These are phyloP conservation scores for Periophthalmus modestus DNA, from an alignment of 2,113 vertebrate species.

Conservation along the genomic window DNA sequence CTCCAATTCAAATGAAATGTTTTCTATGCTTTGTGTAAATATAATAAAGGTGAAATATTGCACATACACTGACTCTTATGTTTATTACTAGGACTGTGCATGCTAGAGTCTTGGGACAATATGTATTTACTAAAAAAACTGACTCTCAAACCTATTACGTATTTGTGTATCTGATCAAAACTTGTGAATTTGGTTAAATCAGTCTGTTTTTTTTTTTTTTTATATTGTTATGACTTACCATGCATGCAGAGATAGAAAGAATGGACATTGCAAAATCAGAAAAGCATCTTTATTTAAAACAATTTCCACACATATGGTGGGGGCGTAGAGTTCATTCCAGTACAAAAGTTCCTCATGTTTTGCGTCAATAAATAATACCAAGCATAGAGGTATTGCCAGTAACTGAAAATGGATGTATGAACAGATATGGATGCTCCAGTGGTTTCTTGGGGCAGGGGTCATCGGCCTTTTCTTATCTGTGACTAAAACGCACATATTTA, in stretches of 20 bases:
- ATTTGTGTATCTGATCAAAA: no score
- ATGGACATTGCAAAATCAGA: not conserved
- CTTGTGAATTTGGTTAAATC: no score
- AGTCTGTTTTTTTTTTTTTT: no score
- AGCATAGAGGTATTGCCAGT: no score
- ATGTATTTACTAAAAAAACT: no score
- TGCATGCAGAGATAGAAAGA: not conserved
- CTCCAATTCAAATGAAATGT: not conserved
- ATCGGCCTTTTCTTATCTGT: conserved; percentile 72
- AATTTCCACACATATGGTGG: not conserved
- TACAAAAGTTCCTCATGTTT: no score
- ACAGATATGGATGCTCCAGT: not conserved
- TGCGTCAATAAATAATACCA: not conserved
- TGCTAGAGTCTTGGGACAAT: no score
- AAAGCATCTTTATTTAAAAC: not conserved
- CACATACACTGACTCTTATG: not conserved
- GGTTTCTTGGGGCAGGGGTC: conserved; percentile 25
- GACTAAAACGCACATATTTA: conserved; percentile 55
- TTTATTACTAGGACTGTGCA: not conserved
- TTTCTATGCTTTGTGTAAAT: conserved; percentile 5
- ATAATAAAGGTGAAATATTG: not conserved
- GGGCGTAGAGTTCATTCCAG: not conserved
- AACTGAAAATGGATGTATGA: not conserved
- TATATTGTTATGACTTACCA: not conserved
- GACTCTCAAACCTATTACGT: no score